Base-by-base conservation (phyloP, 2,888 invertebrate species). In the Trichacis sp. region DNA sequence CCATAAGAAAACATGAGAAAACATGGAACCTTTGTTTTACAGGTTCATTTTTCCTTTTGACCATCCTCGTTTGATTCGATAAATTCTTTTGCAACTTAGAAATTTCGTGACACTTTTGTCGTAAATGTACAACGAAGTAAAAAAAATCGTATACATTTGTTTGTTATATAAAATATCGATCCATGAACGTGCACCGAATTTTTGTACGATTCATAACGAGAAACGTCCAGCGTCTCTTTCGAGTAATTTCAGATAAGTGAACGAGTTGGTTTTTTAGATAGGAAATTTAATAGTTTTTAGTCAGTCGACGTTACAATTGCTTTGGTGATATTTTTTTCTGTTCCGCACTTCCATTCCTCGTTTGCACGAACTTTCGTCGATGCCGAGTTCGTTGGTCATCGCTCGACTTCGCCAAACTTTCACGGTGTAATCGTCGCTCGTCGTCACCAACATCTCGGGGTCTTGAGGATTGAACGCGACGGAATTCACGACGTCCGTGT, bases 381-480 rank as follows among this genome's bases (percentile, higher is more conserved):
- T 77, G 20, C 85, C 85, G 51, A 88, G 77, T 43, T 85, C 74
- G 62, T 83, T 83, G 0, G 87, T 85, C 82, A 85, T 85, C 0
- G 86, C 83, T 47, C 86, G 82, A 64, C 87, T 87, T 48, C 87
- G 83, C 85, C 85, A 86, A 49, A 92, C 87, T 86, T 93, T 94
- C 50, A 94, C 89, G 3, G 89, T 89, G 76, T 88, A 88, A 83
- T 95, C 95, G 80, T 95, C 94, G 56, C 93, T 93, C 8, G 92
- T 92, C 4, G 94, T 93, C 5, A 95, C 90, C 24, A 94, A 85
- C 90, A 93, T 92, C 84, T 93, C 91, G 0, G 92, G 88, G 84
- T 94, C 92, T 63, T 86, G 86, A 0, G 94, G 93, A 85, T 93
- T 94, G 79, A 95, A 94, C 1, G 94, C 94, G 1, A 94, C 94